Evolutionary conservation across 2,113 vertebrate genomes (phyloP).

Genomic region (Synchiropus splendidus): DNA sequence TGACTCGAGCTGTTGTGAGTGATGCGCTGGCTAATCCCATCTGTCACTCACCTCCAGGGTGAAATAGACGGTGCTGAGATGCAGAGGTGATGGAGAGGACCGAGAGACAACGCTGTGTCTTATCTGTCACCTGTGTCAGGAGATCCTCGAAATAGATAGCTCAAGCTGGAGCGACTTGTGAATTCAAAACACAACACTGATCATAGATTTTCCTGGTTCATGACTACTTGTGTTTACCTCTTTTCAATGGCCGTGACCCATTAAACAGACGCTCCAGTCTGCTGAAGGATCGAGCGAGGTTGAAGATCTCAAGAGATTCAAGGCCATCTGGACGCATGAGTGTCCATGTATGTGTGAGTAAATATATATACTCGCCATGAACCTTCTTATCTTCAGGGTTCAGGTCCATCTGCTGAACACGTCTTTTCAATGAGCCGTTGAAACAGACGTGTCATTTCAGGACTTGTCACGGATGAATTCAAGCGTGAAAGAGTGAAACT

Average conservation of each 20-base stretch:
- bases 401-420: slow-evolving; percentile 41
- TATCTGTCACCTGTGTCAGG: no score
- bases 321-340: slow-evolving; percentile 44
- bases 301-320: slow-evolving; percentile 30
- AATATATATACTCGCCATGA: slow-evolving; percentile 21
- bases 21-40: slow-evolving; percentile 43
- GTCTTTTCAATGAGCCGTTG: no score
- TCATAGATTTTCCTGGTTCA: no score
- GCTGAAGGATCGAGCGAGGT: slow-evolving; percentile 38
- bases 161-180: no score
- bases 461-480: no score
- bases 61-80: slow-evolving; percentile 19
- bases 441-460: no score
- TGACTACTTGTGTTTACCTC: no score
- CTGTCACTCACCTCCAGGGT: slow-evolving; percentile 45
- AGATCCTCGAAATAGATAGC: slow-evolving; percentile 4
- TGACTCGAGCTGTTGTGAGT: slow-evolving; percentile 23
- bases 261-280: slow-evolving; percentile 32
- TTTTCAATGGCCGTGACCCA: slow-evolving; percentile 38
- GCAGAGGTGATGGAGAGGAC: slow-evolving; percentile 17
- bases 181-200: no score
- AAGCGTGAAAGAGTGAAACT: no score
- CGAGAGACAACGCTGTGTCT: no score
- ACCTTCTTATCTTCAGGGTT: slow-evolving; percentile 32
- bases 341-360: slow-evolving; percentile 11